Evolutionary conservation across 2,888 invertebrate species (phyloP).

Genomic region (Rotaria macrura): DNA sequence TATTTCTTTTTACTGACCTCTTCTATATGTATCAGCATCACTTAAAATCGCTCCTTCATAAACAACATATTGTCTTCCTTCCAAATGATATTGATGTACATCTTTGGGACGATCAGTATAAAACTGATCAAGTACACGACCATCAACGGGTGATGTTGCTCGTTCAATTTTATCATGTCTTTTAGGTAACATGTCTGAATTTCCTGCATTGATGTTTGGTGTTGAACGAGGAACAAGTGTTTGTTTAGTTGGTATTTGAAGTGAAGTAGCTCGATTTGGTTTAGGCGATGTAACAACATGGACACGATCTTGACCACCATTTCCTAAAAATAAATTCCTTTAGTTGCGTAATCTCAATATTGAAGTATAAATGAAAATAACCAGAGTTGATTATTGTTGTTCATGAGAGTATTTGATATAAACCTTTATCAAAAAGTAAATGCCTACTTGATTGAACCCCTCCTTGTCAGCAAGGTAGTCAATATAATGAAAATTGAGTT

Average conservation of each 20-base stretch:
- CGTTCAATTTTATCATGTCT: neutral
- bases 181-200: neutral
- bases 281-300: neutral
- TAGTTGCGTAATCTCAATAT: no score
- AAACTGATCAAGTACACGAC: neutral
- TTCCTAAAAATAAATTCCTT: neutral
- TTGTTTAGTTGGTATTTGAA: no score
- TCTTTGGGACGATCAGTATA: constrained; percentile 1
- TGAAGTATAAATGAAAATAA: no score
- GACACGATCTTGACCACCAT: neutral
- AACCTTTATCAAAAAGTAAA: no score
- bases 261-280: neutral
- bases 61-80: constrained; percentile 17
- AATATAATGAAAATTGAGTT: no score
- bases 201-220: neutral
- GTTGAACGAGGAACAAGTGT: neutral
- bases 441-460: no score
- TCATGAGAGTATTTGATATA: no score
- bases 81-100: neutral
- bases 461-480: no score
- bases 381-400: no score
- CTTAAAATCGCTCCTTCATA: neutral
- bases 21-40: neutral
- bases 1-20: neutral
- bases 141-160: constrained; percentile 1